Evolutionary conservation across 2,888 invertebrate species (phyloP).

Genomic region (Tenthredo mesomela): DNA sequence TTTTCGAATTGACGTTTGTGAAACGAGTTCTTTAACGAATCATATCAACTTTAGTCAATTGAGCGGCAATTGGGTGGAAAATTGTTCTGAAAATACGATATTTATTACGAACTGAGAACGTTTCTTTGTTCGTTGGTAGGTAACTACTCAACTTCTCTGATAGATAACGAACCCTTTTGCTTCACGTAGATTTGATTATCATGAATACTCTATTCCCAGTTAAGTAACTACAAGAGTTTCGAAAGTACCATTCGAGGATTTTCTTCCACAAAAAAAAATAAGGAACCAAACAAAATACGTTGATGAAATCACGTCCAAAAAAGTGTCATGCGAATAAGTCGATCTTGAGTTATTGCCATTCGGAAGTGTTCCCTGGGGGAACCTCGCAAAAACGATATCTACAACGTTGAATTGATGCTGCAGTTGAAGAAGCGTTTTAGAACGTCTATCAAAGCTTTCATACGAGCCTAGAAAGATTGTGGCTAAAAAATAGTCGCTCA

Average conservation of each 20-base stretch:
- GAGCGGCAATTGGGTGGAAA: conserved; percentile 3
- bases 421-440: not conserved
- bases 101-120: not conserved
- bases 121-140: not conserved
- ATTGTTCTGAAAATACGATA: not conserved
- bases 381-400: not conserved
- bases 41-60: not conserved
- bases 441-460: not conserved
- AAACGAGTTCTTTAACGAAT: not conserved
- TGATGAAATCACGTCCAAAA: not conserved
- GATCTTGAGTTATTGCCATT: conserved; percentile 27
- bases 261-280: not conserved
- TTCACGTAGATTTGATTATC: not conserved
- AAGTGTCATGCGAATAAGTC: not conserved
- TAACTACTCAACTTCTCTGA: not conserved
- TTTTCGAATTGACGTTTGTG: not conserved
- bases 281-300: not conserved
- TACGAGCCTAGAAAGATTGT: not conserved
- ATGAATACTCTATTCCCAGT: not conserved
- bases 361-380: not conserved
- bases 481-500: not conserved
- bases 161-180: not conserved
- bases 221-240: not conserved
- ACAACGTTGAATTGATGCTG: not conserved
- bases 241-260: not conserved